Base-by-base conservation (phyloP, 2,888 invertebrate species). In the Subacronicta megacephala region DNA sequence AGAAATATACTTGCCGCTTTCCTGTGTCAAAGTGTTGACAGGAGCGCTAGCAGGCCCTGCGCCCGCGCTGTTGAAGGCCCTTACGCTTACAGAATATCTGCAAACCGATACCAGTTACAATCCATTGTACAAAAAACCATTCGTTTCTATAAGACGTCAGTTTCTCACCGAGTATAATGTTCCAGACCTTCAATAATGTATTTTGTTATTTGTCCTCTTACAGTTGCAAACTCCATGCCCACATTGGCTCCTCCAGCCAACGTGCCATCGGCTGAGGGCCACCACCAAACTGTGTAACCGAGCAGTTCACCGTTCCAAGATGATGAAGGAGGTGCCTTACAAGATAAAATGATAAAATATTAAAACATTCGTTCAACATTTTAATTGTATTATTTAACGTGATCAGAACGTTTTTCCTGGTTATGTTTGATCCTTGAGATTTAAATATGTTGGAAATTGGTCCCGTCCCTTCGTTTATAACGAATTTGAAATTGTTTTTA, bases 51-150 rank as follows among this genome's bases (percentile, higher is more conserved):
- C 95, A 0, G 98, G 97, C 3, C 98, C 98, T 15, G 96, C 96
- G 0, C 98, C 98, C 36, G 97, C 96, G 63, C 96, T 96, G 85
- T 98, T 98, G 84, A 97, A 97, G 0, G 98, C 98, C 82, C 97
- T 95, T n/a, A 98, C 97, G 53, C 96, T 96, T 33, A 98, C 95
- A 71, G 97, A 96, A 90, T 98, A 98, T 66, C 94, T 94, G 69
- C 1, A 75, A 80, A 68, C 33, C 18, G 29, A 23, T 37, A 20
- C 18, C 20, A 7, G 26, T 60, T 35, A 60, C 13, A 29, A 47
- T 7, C 13, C 1, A 52, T 35, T 16, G 7, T 7, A 15, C 4
- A 13, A 10, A 46, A 3, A 47, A 0, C 0, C 2, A 18, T 37
- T 43, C 0, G 10, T 44, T 12, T 20, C n/a, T 9, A 36, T 17